These are phyloP conservation scores for Heliconius cydno DNA, from an alignment of 2,888 invertebrate species.

Conservation along the genomic window DNA sequence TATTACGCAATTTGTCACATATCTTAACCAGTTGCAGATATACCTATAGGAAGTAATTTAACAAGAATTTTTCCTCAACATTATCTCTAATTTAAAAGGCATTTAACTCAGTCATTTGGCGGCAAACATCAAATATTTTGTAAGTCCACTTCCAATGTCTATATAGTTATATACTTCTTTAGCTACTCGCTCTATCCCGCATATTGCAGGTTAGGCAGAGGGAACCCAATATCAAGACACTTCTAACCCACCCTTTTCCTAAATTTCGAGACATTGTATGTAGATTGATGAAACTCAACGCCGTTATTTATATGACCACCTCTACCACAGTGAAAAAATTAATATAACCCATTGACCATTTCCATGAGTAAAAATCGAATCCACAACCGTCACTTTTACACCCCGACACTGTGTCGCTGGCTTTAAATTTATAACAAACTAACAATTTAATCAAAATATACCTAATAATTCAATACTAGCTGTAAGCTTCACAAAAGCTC, in stretches of 20 bases:
- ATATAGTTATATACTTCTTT: no score
- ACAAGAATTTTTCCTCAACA: constrained; percentile 25
- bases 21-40: neutral
- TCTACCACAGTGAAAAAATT: no score
- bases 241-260: no score
- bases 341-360: no score
- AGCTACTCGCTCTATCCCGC: no score
- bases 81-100: neutral
- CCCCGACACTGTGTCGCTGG: no score
- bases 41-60: constrained; percentile 7
- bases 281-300: neutral
- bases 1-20: neutral
- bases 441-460: neutral
- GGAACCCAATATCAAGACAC: no score
- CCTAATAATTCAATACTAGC: neutral
- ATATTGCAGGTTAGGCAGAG: no score
- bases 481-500: constrained; percentile 17
- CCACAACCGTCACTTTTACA: no score
- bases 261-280: neutral
- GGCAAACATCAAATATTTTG: constrained; percentile 12
- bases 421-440: no score
- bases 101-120: constrained; percentile 3
- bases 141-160: neutral
- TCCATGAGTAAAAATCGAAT: no score
- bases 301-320: no score